Conservation (phyloP, 2,888 invertebrate genomes). For the Piscicola geometra region DNA sequence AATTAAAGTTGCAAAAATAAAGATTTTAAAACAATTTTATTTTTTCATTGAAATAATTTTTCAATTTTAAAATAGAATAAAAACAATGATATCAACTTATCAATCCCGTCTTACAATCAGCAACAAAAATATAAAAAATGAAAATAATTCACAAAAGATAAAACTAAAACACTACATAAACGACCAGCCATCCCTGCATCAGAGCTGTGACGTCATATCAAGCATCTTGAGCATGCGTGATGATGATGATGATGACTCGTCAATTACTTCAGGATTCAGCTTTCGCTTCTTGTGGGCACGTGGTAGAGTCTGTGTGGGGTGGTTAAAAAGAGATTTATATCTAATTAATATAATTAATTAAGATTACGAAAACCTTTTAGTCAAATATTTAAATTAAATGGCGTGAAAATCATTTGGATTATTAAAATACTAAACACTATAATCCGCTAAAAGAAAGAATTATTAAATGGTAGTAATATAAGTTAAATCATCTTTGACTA, state of each 20-base stretch:
- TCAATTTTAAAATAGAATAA: background rate
- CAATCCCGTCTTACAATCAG: background rate
- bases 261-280: background rate
- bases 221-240: constrained; percentile 14
- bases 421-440: too few species aligned
- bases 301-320: too few species aligned
- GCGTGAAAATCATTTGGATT: too few species aligned
- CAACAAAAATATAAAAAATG: background rate
- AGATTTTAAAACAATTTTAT: too few species aligned
- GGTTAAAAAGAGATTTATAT: too few species aligned
- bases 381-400: too few species aligned
- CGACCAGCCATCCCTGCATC: background rate
- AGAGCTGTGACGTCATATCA: background rate
- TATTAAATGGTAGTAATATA: too few species aligned
- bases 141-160: background rate
- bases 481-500: too few species aligned
- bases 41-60: background rate
- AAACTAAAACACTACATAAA: background rate
- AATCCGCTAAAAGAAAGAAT: too few species aligned
- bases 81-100: background rate
- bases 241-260: background rate
- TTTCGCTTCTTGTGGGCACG: background rate
- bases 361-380: too few species aligned
- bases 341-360: too few species aligned
- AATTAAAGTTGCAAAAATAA: too few species aligned